Percentiles rank a stretch among this genome's conserved stretches.
Conservation (phyloP, 53 echinoderm and acorn worm species). For the Zoroaster sp. region DNA sequence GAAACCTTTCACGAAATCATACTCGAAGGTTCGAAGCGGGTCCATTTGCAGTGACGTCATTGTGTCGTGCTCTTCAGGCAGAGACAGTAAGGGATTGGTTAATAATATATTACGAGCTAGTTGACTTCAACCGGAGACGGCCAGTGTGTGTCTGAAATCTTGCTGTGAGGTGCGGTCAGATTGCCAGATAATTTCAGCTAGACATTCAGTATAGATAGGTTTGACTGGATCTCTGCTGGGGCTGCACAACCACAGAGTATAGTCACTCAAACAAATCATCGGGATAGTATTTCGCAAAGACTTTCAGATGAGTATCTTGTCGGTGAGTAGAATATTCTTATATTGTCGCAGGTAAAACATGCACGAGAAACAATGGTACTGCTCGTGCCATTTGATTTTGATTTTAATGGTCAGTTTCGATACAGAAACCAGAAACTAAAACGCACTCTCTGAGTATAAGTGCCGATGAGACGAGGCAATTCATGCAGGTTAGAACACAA, state of each 20-base stretch:
- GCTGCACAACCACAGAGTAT: not conserved
- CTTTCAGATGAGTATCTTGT: not conserved
- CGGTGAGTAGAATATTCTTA: not conserved
- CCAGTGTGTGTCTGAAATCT: not conserved
- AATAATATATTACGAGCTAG: not conserved
- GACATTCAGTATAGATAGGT: not conserved
- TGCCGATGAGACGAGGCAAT: too few relatives aligned
- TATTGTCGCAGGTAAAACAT: not conserved
- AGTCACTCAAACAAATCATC: not conserved
- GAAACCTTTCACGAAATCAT: not conserved
- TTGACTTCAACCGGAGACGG: not conserved
- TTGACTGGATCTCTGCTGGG: not conserved
- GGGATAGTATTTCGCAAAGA: not conserved
- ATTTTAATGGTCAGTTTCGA: too few relatives aligned
- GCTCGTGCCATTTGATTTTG: too few relatives aligned
- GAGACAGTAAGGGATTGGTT: not conserved
- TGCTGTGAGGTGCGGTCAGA: not conserved
- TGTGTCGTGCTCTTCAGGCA: not conserved
- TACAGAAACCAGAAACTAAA: too few relatives aligned
- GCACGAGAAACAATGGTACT: not conserved
- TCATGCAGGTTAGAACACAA: too few relatives aligned
- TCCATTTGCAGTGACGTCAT: not conserved
- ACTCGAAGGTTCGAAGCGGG: not conserved
- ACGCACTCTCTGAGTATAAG: too few relatives aligned
- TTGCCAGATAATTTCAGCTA: not conserved